Evolutionary conservation across 2,888 invertebrate genomes (phyloP).

Genomic region (Dioctria rufipes): DNA sequence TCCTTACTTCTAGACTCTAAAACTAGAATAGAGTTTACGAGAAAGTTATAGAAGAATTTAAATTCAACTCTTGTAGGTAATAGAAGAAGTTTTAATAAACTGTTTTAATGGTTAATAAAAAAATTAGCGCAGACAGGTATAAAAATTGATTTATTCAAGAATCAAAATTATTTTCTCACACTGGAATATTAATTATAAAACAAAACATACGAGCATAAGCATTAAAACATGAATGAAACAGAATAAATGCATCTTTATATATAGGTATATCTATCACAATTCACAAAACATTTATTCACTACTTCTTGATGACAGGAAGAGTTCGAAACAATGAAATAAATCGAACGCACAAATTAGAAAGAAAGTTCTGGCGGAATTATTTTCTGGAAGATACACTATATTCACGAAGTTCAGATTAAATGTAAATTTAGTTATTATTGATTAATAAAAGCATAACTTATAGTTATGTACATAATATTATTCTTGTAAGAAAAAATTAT

Average conservation of each 20-base stretch:
- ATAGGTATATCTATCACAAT: not conserved
- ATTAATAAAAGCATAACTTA: too few relatives aligned
- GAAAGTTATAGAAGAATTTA: too few relatives aligned
- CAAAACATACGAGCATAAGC: constrained; percentile 1
- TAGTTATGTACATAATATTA: too few relatives aligned
- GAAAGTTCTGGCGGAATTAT: too few relatives aligned
- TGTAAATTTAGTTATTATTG: not conserved
- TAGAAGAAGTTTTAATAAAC: too few relatives aligned
- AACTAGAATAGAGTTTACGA: too few relatives aligned
- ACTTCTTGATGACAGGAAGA: not conserved
- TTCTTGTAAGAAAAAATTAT: too few relatives aligned
- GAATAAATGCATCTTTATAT: not conserved
- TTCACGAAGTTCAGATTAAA: constrained; percentile 1
- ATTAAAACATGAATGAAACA: not conserved
- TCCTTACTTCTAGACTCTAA: too few relatives aligned
- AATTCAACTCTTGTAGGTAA: too few relatives aligned
- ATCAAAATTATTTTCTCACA: constrained; percentile 33
- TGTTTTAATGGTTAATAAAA: not conserved
- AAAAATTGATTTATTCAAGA: constrained; percentile 45
- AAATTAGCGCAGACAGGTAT: constrained; percentile 34
- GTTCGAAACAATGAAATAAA: not conserved
- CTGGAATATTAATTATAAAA: constrained; percentile 17
- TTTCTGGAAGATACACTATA: constrained; percentile 11
- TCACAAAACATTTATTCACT: not conserved
- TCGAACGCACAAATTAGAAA: too few relatives aligned